Evolutionary conservation across 1,140 invertebrate genomes (phyloP).

Genomic region (Leguminivora glycinivorella): DNA sequence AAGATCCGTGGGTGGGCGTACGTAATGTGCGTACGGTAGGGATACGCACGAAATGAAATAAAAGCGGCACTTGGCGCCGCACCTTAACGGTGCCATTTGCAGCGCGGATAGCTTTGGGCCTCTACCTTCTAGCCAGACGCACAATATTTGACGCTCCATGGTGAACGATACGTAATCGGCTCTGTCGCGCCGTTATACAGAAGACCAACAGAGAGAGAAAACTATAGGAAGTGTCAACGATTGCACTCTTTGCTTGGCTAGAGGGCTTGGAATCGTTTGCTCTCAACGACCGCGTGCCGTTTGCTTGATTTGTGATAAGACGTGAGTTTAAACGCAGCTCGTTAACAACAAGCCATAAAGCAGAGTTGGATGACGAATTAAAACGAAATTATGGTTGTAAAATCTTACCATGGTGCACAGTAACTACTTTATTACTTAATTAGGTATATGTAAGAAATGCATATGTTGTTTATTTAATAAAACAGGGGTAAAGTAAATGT

Average conservation of each 20-base stretch:
- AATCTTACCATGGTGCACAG: no score
- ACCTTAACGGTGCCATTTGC: conserved; percentile 6
- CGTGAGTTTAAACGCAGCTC: conserved; percentile 13
- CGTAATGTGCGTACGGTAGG: not conserved
- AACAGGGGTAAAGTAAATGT: no score
- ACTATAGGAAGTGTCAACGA: no score
- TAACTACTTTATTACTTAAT: no score
- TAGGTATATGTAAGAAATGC: no score
- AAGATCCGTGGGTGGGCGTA: not conserved
- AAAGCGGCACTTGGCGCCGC: conserved; percentile 1
- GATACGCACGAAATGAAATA: conserved; percentile 8
- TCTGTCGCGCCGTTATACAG: no score
- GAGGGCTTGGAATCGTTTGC: conserved; percentile 6
- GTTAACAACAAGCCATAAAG: not conserved
- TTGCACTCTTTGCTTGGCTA: no score
- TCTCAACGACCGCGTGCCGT: conserved; percentile 8
- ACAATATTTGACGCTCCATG: no score
- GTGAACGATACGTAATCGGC: no score
- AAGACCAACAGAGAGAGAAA: no score
- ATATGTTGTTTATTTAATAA: no score
- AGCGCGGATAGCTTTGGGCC: not conserved
- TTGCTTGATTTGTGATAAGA: conserved; percentile 7
- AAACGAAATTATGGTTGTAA: not conserved
- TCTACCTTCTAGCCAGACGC: no score
- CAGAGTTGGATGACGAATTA: not conserved